A percentile compares a stretch with the other conserved stretches of the same genome.
Conservation (phyloP, 2,797 vertebrate genomes). For the Danio jaintianensis region DNA sequence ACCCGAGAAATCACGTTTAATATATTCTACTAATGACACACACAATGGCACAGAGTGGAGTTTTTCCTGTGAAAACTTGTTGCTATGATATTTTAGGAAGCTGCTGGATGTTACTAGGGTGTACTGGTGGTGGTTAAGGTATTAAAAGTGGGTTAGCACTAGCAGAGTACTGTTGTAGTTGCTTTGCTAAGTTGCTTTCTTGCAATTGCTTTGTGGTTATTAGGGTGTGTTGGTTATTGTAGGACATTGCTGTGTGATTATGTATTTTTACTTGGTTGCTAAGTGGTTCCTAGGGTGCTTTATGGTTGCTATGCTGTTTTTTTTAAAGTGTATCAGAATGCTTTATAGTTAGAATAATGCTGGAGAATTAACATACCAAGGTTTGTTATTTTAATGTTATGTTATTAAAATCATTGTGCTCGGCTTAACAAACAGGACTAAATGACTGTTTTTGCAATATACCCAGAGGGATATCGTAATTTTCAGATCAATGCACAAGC, state of each 20-base stretch:
- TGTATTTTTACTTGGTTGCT: too few species aligned
- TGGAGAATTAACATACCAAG: too few species aligned
- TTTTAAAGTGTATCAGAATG: background rate
- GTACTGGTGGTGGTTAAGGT: background rate
- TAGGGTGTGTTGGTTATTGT: background rate
- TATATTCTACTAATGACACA: background rate
- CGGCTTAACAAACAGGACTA: background rate
- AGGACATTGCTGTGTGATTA: background rate
- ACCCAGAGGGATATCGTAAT: background rate
- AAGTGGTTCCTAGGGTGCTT: background rate
- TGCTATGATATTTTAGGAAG: background rate
- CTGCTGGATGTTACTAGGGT: background rate
- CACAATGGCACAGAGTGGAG: background rate
- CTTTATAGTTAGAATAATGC: too few species aligned
- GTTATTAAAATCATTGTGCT: too few species aligned
- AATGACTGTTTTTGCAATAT: too few species aligned
- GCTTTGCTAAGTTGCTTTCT: background rate
- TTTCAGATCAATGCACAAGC: background rate
- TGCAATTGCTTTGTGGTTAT: background rate
- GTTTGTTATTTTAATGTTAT: too few species aligned
- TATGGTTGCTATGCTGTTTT: background rate
- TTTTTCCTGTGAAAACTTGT: background rate
- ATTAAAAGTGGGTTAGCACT: background rate
- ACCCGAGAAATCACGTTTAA: background rate
- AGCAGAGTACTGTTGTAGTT: background rate